These are phyloP conservation scores for Morpho achilles DNA, from an alignment of 2,888 invertebrate species.

Conservation along the genomic window DNA sequence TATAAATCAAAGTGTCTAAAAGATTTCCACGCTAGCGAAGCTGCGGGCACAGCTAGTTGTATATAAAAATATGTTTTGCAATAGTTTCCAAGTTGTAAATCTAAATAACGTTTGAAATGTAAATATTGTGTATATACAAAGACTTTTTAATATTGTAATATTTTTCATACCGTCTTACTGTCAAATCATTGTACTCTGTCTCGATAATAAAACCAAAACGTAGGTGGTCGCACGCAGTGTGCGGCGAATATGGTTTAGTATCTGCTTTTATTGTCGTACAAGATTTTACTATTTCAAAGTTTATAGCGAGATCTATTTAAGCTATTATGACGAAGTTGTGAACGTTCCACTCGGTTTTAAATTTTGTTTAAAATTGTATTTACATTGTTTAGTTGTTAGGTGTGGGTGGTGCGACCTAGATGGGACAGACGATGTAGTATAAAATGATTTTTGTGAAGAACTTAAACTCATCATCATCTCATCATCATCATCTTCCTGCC, in stretches of 20 bases:
- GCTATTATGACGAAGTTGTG: constrained; percentile 38
- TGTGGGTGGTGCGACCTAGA: constrained; percentile 8
- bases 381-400: constrained; percentile 8
- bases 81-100: no score
- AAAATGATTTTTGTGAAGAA: neutral
- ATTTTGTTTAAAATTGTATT: constrained; percentile 12
- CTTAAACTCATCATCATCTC: no score
- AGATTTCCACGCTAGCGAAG: no score
- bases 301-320: constrained; percentile 28
- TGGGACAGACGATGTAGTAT: neutral
- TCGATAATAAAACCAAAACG: constrained; percentile 55
- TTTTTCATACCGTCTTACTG: constrained; percentile 45
- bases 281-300: constrained; percentile 58
- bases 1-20: no score
- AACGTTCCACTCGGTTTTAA: constrained; percentile 10
- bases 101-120: no score
- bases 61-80: no score
- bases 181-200: constrained; percentile 40
- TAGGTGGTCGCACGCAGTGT: constrained; percentile 59
- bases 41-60: no score
- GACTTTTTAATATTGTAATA: constrained; percentile 22
- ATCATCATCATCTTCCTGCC: no score
- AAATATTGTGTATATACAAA: no score
- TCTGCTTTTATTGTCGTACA: constrained; percentile 58
- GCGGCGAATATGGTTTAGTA: constrained; percentile 55